These are phyloP conservation scores for Puffinus mauretanicus DNA, from an alignment of 2,113 vertebrate species.

Conservation along the genomic window DNA sequence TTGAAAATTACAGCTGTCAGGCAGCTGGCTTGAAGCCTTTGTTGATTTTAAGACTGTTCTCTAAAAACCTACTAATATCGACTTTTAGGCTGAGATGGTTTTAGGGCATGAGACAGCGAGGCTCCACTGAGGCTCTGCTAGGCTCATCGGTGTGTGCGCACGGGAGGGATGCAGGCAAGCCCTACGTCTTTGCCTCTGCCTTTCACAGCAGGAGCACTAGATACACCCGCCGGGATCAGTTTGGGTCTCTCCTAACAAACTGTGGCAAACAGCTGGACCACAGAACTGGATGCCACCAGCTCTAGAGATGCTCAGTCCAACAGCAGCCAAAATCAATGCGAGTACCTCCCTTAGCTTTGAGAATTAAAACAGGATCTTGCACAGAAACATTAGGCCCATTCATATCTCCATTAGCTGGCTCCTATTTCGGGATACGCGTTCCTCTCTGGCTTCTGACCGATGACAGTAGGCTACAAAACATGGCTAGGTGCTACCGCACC, in stretches of 20 bases:
- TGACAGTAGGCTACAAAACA: not conserved
- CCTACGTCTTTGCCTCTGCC: not conserved
- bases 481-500: not conserved
- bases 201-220: not conserved
- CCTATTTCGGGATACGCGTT: rapidly evolving
- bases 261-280: not conserved
- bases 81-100: not conserved
- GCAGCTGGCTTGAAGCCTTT: not conserved
- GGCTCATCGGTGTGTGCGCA: rapidly evolving
- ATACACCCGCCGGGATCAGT: not conserved
- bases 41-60: not conserved
- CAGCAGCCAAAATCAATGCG: not conserved
- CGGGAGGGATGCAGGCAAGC: not conserved
- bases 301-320: not conserved
- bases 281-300: not conserved
- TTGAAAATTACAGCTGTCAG: not conserved
- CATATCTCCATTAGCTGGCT: not conserved
- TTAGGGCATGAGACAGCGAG: not conserved
- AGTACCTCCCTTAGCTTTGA: not conserved
- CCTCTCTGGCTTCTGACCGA: not conserved
- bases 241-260: not conserved
- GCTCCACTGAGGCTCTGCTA: not conserved
- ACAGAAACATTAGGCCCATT: not conserved
- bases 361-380: not conserved
- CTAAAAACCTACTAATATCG: not conserved